Conservation (phyloP, 2,797 vertebrate genomes). For the Xenops minutus region DNA sequence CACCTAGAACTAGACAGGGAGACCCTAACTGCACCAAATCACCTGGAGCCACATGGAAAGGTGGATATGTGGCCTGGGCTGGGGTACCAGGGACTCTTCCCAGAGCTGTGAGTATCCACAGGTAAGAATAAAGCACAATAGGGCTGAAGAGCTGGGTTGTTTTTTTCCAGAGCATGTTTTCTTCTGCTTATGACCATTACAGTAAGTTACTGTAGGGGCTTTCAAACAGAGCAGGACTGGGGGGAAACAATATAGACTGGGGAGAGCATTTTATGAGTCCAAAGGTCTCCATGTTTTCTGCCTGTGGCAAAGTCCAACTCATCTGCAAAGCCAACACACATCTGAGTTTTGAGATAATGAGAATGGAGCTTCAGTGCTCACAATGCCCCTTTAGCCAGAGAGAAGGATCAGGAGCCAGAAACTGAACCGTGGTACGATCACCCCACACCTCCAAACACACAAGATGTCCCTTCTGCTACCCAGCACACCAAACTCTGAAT, state of each 20-base stretch:
- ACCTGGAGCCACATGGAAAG: not conserved
- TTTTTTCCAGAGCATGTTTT: rapidly evolving
- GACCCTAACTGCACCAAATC: not conserved
- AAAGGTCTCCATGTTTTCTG: not conserved
- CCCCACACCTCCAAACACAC: not conserved
- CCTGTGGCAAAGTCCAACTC: not conserved
- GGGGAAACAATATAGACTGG: not conserved
- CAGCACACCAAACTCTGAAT: not conserved
- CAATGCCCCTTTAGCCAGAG: not conserved
- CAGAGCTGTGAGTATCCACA: not conserved
- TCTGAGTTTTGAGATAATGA: not conserved
- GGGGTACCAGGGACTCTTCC: not conserved
- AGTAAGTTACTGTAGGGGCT: not conserved
- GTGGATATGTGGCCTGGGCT: not conserved
- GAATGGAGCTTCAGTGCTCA: not conserved
- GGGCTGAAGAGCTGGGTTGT: not conserved
- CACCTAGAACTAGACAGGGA: not conserved
- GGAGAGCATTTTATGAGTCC: not conserved
- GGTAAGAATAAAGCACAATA: not conserved
- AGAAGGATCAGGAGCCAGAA: not conserved
- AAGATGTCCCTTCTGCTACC: not conserved
- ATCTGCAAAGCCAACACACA: not conserved
- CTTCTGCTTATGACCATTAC: not conserved
- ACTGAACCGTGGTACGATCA: not conserved
- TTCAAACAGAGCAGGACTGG: not conserved